Percentiles rank a stretch among this genome's conserved stretches.
These are phyloP conservation scores for Phallusia fumigata DNA, from an alignment of 23 tunicate species.

Conservation along the genomic window DNA sequence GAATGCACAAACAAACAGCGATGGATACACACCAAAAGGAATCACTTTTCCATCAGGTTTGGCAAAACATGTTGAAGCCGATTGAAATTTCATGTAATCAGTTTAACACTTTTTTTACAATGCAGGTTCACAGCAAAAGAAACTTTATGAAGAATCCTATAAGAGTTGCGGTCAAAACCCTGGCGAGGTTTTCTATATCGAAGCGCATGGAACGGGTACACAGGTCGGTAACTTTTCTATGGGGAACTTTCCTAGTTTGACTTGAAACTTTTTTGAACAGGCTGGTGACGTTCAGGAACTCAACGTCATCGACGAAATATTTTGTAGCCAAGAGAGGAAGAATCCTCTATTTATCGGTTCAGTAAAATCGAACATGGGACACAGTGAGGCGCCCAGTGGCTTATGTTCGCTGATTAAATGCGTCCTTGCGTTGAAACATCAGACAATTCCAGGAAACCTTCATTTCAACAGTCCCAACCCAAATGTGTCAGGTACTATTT, in stretches of 20 bases:
- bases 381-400: conserved; percentile 25
- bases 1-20: conserved; percentile 10
- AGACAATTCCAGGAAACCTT: conserved; percentile 22
- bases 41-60: conserved; percentile 37
- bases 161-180: conserved; percentile 10
- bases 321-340: not conserved
- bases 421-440: conserved; percentile 1
- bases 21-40: conserved; percentile 18
- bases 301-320: not conserved
- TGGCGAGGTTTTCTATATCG: conserved; percentile 18
- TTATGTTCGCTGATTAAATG: conserved; percentile 18
- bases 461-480: conserved; percentile 28
- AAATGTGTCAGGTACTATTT: conserved; percentile 8
- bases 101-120: no score
- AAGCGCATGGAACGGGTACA: conserved; percentile 48
- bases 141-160: conserved; percentile 1
- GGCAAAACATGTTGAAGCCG: no score
- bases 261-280: not conserved
- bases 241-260: not conserved
- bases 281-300: conserved; percentile 32
- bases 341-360: conserved; percentile 24
- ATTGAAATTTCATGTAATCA: no score
- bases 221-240: not conserved
- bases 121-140: conserved; percentile 6
- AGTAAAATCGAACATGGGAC: conserved; percentile 39